phyloP scores from a whole-genome alignment of 2,888 invertebrate genomes.

The Amphimallon solstitiale region DNA sequence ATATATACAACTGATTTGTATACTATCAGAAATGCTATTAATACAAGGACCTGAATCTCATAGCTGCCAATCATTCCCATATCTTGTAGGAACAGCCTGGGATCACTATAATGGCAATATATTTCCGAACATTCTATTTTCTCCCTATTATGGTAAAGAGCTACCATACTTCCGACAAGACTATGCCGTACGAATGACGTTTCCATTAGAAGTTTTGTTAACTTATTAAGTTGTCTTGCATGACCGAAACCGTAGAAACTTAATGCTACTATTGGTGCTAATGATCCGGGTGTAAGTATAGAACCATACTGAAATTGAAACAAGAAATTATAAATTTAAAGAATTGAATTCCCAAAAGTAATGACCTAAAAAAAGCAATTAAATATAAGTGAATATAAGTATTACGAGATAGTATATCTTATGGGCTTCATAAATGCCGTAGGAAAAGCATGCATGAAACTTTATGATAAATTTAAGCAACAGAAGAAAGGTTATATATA shows the following conservation, averaged over 20 bases:
- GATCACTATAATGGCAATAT: constrained; percentile 19
- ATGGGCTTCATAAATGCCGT: too few relatives aligned
- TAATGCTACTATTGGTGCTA: background rate
- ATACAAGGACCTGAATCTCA: background rate
- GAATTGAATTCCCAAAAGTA: too few relatives aligned
- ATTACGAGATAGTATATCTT: too few relatives aligned
- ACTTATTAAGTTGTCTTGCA: background rate
- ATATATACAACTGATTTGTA: constrained; percentile 13
- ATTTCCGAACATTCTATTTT: constrained; percentile 14
- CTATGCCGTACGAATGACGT: constrained; percentile 8
- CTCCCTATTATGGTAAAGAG: background rate
- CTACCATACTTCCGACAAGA: background rate
- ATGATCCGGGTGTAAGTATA: background rate
- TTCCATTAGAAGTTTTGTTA: background rate
- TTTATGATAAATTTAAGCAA: too few relatives aligned
- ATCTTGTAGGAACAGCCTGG: constrained; percentile 2
- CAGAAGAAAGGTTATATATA: too few relatives aligned
- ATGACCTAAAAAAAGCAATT: too few relatives aligned
- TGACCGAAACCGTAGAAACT: constrained; percentile 18
- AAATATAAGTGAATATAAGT: too few relatives aligned
- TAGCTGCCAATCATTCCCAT: constrained; percentile 21
- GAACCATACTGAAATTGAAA: constrained; percentile 5
- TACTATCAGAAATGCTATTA: constrained; percentile 2
- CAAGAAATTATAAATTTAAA: too few relatives aligned
- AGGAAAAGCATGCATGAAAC: too few relatives aligned